Evolutionary conservation across 2,113 vertebrate genomes (phyloP).

Genomic region (Bubo scandiacus): DNA sequence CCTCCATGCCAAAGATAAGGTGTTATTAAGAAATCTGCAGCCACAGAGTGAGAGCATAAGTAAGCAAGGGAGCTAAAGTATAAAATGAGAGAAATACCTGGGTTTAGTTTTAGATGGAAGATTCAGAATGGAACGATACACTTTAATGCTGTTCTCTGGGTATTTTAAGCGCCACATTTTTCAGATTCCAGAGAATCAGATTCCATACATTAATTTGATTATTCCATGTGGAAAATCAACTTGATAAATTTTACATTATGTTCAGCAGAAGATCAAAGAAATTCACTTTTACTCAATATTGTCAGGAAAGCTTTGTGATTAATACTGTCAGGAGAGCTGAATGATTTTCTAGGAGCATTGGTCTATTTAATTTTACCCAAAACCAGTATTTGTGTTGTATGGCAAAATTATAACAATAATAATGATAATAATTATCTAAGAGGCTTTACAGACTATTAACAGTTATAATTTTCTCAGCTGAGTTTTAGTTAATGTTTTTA

Average conservation of each 20-base stretch:
- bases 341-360: background rate
- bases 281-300: background rate
- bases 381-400: background rate
- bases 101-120: background rate
- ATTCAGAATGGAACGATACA: background rate
- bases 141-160: background rate
- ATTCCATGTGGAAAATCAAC: background rate
- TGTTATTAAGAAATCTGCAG: background rate
- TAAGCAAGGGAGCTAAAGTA: background rate
- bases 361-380: background rate
- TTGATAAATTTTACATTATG: background rate
- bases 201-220: background rate
- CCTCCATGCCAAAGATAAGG: background rate
- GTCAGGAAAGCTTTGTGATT: background rate
- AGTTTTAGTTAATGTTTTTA: background rate
- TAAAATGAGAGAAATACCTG: background rate
- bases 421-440: background rate
- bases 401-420: background rate
- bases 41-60: background rate
- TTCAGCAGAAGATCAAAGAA: background rate
- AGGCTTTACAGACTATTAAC: background rate
- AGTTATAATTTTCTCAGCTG: background rate
- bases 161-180: background rate
- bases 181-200: background rate
- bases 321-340: background rate